Conservation (phyloP, 2,797 vertebrate genomes). For the Diplodus sargus region DNA sequence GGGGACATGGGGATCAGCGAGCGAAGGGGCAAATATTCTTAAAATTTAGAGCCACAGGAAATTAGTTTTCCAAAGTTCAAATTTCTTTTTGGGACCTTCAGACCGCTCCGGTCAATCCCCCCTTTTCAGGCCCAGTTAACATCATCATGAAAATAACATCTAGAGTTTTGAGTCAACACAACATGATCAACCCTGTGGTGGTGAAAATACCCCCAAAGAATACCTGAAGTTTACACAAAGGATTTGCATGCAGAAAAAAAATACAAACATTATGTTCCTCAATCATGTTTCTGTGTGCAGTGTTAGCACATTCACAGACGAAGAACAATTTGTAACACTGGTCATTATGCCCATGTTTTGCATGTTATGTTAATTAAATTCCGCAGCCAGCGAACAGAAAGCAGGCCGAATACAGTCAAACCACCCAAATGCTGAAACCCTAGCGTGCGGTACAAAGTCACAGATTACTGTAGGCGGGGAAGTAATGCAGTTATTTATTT, state of each 20-base stretch:
- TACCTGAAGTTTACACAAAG: not conserved
- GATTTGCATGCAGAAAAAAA: not conserved
- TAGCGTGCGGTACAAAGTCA: constrained; percentile 19
- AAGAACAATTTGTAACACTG: not conserved
- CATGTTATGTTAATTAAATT: constrained; percentile 12
- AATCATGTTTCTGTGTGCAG: not conserved
- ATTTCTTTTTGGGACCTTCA: too few relatives aligned
- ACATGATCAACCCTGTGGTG: constrained; percentile 53
- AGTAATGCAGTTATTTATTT: constrained; percentile 55
- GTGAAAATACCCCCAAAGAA: constrained; percentile 16
- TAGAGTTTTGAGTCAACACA: constrained; percentile 64
- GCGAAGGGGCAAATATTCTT: too few relatives aligned
- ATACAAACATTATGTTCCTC: not conserved
- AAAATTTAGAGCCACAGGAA: too few relatives aligned
- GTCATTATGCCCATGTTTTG: constrained; percentile 22
- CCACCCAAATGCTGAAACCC: constrained; percentile 1
- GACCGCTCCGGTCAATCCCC: too few relatives aligned
- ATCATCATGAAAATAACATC: constrained; percentile 83
- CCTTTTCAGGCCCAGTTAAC: constrained; percentile 73
- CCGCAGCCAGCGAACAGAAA: constrained; percentile 26
- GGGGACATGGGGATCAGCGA: too few relatives aligned
- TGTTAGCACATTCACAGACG: not conserved
- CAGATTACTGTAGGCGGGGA: constrained; percentile 32
- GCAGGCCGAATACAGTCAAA: constrained; percentile 6
- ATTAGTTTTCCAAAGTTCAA: too few relatives aligned